phyloP scores from a whole-genome alignment of 1,140 invertebrate genomes.

The Leptopilina boulardi region DNA sequence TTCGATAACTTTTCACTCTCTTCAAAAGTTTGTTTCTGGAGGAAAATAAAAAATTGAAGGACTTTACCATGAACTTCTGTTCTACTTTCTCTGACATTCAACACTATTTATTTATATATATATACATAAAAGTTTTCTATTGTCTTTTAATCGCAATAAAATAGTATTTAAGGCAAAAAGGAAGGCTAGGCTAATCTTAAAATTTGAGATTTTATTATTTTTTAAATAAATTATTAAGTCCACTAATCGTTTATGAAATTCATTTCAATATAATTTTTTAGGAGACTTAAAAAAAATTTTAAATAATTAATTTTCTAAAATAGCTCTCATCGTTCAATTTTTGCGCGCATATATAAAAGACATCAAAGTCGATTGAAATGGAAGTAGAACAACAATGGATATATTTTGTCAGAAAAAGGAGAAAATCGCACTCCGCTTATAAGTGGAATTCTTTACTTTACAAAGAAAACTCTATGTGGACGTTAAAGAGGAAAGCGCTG shows the following conservation, averaged over 20 bases:
- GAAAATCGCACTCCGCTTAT: conserved; percentile 50
- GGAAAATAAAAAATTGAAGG: conserved; percentile 21
- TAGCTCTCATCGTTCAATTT: neutral
- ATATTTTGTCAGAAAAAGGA: conserved; percentile 40
- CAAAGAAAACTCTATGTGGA: conserved; percentile 57
- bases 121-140: no score
- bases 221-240: no score
- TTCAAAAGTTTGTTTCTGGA: neutral
- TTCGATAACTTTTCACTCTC: conserved; percentile 22
- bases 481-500: conserved; percentile 57
- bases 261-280: no score
- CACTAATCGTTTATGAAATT: no score
- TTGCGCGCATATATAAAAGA: neutral
- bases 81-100: neutral
- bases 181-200: no score
- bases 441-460: conserved; percentile 57
- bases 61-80: conserved; percentile 20
- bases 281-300: no score
- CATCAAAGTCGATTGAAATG: conserved; percentile 9
- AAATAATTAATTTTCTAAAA: neutral
- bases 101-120: neutral
- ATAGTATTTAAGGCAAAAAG: no score
- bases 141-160: no score
- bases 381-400: conserved; percentile 24
- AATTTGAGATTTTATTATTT: no score